A percentile compares a stretch with the other conserved stretches of the same genome.
Evolutionary conservation across 2,888 invertebrate species (phyloP).

Genomic region (Abrostola tripartita): DNA sequence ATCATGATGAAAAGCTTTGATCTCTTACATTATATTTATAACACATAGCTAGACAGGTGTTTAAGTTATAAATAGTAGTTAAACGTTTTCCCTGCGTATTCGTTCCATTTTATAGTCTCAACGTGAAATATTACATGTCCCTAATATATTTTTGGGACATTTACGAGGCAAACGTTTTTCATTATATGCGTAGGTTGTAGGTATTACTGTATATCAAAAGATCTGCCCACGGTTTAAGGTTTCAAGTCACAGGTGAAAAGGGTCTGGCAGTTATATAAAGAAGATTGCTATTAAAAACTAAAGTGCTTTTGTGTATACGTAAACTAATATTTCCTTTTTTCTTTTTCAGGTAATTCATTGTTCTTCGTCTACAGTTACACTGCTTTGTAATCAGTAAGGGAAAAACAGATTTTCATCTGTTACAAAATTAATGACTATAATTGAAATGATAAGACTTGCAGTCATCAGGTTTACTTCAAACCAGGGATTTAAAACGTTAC

Average conservation of each 20-base stretch:
- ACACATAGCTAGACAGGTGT: slow-evolving; percentile 23
- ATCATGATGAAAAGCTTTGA: background rate
- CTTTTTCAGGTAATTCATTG: slow-evolving; percentile 36
- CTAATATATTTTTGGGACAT: slow-evolving; percentile 27
- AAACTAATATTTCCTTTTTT: background rate
- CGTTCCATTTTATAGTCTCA: slow-evolving; percentile 26
- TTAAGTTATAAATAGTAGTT: slow-evolving; percentile 14
- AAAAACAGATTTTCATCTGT: no score
- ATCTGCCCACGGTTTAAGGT: background rate
- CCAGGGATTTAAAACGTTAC: no score
- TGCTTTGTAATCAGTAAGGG: slow-evolving; percentile 6
- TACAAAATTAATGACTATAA: no score
- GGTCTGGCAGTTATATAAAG: slow-evolving; percentile 1
- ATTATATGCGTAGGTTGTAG: background rate
- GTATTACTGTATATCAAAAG: background rate
- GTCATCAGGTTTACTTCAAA: no score
- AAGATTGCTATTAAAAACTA: background rate
- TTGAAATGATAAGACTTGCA: no score
- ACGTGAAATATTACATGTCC: slow-evolving; percentile 31
- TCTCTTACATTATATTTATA: slow-evolving; percentile 21
- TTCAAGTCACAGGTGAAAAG: background rate
- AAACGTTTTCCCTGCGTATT: slow-evolving; percentile 15
- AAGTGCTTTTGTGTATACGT: background rate
- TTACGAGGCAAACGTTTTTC: background rate
- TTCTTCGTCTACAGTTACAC: background rate